phyloP scores from a whole-genome alignment of 1,140 invertebrate species.

The Pentalonia nigronervosa region DNA sequence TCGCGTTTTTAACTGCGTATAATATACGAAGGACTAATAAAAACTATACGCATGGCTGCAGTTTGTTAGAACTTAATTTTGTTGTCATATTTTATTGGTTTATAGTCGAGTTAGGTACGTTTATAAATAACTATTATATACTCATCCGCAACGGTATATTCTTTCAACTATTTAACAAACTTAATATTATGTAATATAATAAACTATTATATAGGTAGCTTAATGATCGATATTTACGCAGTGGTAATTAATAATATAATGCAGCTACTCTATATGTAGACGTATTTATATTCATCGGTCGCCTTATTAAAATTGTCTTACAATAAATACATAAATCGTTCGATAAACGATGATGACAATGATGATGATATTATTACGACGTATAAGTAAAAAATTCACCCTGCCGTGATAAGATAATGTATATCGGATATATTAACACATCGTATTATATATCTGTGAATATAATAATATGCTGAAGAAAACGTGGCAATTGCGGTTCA shows the following conservation, averaged over 20 bases:
- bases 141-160: not conserved
- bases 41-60: not conserved
- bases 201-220: too few relatives aligned
- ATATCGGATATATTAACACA: not conserved
- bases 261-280: too few relatives aligned
- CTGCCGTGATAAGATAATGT: not conserved
- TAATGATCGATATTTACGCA: too few relatives aligned
- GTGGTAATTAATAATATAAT: too few relatives aligned
- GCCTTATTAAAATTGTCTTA: not conserved
- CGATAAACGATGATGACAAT: not conserved
- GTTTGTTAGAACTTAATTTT: not conserved
- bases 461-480: not conserved
- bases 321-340: not conserved
- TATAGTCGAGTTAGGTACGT: not conserved
- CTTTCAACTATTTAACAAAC: too few relatives aligned
- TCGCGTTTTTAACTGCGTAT: not conserved
- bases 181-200: too few relatives aligned
- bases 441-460: not conserved
- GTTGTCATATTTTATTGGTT: not conserved
- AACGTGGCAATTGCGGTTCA: not conserved
- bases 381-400: not conserved
- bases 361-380: too few relatives aligned
- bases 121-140: not conserved
- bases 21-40: not conserved
- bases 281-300: too few relatives aligned